Percentiles rank a stretch among this genome's conserved stretches.
Conservation (phyloP, 2,113 vertebrate species). For the Antigone vipio region DNA sequence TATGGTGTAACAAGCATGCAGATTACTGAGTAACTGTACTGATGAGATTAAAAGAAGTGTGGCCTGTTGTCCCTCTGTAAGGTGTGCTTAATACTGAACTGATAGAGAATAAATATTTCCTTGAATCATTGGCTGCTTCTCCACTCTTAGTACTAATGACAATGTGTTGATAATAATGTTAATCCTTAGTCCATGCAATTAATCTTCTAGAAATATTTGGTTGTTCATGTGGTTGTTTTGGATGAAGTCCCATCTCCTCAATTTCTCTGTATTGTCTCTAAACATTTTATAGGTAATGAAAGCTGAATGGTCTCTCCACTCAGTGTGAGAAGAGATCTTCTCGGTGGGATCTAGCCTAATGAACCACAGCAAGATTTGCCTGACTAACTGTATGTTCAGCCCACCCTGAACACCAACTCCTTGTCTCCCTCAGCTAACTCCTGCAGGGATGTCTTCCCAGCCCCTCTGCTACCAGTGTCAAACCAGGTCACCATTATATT, state of each 20-base stretch:
- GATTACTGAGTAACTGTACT: neutral
- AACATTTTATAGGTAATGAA: neutral
- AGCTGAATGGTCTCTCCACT: neutral
- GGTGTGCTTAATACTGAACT: neutral
- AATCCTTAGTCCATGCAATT: neutral
- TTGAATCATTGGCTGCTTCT: neutral
- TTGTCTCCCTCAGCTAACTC: neutral
- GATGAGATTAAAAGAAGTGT: neutral
- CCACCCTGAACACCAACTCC: neutral
- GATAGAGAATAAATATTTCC: neutral
- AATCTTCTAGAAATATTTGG: neutral
- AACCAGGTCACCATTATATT: neutral
- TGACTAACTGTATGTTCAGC: neutral
- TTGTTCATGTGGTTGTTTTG: neutral
- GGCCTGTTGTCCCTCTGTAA: neutral
- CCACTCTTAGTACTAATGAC: neutral
- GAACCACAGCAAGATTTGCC: neutral
- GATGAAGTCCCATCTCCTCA: neutral
- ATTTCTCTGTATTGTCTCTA: fast-evolving
- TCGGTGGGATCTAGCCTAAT: neutral
- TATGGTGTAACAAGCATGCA: neutral
- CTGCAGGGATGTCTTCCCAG: neutral
- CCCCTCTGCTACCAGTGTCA: neutral
- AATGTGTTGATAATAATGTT: neutral
- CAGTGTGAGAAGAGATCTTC: neutral